Base-by-base conservation (phyloP, 2,797 vertebrate species). In the Pipistrellus pygmaeus region DNA sequence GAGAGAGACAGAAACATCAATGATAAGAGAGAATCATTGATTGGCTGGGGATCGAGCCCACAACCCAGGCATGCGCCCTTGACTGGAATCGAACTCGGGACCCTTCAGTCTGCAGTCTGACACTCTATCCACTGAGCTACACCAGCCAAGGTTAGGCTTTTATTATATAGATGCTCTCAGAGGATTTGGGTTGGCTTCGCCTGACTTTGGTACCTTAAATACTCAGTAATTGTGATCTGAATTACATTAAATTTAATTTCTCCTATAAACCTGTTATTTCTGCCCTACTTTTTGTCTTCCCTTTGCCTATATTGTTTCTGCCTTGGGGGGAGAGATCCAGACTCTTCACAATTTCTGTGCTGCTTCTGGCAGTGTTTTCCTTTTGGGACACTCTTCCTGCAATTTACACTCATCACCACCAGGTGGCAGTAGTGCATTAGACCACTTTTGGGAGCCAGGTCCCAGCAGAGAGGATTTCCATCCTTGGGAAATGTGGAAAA, bases 391-490 rank as follows among this genome's bases (percentile, higher is more conserved):
- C 89, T 97, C 94, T 96, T 91, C 96, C 97, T 97, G 96, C 96
- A 97, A 97, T 97, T 96, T 62, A 46, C 11, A 38, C 10, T 6
- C 12, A 10, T 1, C 2, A 35, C 57, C 97, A 96, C 94, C 73
- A 97, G 96, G 96, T 96, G 97, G 93, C 88, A 96, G 95, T 94
- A 97, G 82, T 87, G n/a, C 25, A 75, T 14, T 90, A 86, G 88
- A 12, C 25, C 32, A 1, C 60, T 76, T 69, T 46, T 9, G 55
- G 53, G 71, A 93, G n/a, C 21, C 35, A 8, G 17, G 17, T 8
- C 6, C 6, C 6, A 44, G 69, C 14, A 23, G 80, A 44, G 60
- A 81, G 75, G 83, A 82, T 94, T 95, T 90, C 68, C 8, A 60
- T 88, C 53, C 51, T 71, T 72, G 81, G 76, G 88, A 95, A 57